phyloP scores from a whole-genome alignment of 2,113 vertebrate genomes.

The Podarcis cretensis region DNA sequence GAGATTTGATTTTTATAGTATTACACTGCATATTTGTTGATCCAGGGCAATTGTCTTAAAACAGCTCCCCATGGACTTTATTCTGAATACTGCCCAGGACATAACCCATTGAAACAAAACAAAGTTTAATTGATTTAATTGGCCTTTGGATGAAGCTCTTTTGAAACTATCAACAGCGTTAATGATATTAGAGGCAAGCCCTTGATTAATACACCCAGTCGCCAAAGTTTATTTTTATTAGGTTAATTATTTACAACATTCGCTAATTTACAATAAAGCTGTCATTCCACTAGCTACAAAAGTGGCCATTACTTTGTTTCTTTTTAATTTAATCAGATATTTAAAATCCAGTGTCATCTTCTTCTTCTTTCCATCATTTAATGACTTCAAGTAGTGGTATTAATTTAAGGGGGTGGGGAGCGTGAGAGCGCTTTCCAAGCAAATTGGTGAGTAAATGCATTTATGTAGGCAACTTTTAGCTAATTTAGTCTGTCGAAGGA shows the following conservation, averaged over 20 bases:
- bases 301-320: conserved; percentile 11
- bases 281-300: neutral
- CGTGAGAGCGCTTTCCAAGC: neutral
- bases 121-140: conserved; percentile 14
- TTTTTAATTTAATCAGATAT: conserved; percentile 6
- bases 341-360: conserved; percentile 18
- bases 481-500: conserved; percentile 9
- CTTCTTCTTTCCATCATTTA: neutral
- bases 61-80: neutral
- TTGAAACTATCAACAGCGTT: neutral
- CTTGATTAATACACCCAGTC: conserved; percentile 24
- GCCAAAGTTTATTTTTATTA: conserved; percentile 31
- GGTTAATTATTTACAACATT: conserved; percentile 27
- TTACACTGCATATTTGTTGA: too few species aligned
- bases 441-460: neutral
- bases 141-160: neutral
- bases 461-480: conserved; percentile 5
- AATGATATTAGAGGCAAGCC: neutral
- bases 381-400: conserved; percentile 21
- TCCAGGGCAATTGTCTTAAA: neutral
- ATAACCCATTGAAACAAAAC: neutral
- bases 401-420: neutral
- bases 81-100: neutral
- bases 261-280: conserved; percentile 18
- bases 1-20: neutral